Percentiles rank a stretch among this genome's conserved stretches.
phyloP scores from a whole-genome alignment of 2,113 vertebrate genomes.

The Petaurus breviceps region DNA sequence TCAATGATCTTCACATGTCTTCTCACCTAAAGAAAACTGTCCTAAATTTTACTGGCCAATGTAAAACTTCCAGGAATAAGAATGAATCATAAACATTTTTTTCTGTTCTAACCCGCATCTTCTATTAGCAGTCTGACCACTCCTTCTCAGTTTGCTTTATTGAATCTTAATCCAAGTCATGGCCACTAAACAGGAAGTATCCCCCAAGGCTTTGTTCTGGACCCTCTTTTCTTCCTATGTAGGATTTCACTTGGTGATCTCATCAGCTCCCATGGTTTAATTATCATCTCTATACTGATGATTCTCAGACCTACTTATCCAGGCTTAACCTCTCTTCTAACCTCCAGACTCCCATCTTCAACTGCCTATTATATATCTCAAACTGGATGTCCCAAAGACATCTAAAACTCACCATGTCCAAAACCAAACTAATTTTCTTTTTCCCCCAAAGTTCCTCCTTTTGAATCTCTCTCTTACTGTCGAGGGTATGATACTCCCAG shows the following conservation, averaged over 20 bases:
- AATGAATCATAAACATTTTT: too few relatives aligned
- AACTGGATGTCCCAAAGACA: background rate
- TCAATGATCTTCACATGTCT: too few relatives aligned
- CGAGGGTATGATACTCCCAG: background rate
- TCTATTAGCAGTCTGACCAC: background rate
- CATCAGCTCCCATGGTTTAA: background rate
- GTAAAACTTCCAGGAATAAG: too few relatives aligned
- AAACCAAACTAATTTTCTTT: background rate
- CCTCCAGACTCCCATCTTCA: background rate
- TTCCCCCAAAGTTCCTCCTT: background rate
- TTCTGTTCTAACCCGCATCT: too few relatives aligned
- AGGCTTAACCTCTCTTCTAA: background rate
- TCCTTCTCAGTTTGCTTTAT: background rate
- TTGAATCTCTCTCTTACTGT: background rate
- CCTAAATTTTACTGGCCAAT: too few relatives aligned
- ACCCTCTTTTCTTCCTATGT: background rate
- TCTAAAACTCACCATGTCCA: too few relatives aligned
- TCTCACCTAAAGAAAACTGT: too few relatives aligned
- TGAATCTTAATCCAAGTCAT: background rate
- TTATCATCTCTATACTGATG: background rate
- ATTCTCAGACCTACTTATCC: background rate
- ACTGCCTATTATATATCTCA: background rate
- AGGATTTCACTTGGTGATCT: background rate
- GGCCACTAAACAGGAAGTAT: background rate
- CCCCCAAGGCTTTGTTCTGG: background rate